Evolutionary conservation across 2,797 vertebrate genomes (phyloP).

Genomic region (Benthosema pterotum): DNA sequence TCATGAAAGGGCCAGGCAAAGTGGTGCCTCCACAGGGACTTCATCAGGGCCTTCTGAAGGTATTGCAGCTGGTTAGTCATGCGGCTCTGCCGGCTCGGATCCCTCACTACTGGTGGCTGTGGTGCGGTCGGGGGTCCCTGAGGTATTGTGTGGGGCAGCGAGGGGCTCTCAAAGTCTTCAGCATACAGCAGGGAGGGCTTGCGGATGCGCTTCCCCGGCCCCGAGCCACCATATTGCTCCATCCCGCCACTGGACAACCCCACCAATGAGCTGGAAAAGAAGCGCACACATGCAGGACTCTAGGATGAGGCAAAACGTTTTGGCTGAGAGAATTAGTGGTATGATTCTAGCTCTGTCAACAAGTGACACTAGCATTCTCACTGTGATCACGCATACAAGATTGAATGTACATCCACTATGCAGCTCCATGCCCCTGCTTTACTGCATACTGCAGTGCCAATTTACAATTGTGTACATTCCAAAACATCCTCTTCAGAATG

Average conservation of each 20-base stretch:
- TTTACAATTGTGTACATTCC: too few species aligned
- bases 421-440: constrained; percentile 1
- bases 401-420: background rate
- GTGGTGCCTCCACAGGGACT: constrained; percentile 92
- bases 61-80: constrained; percentile 94
- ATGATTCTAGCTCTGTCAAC: too few species aligned
- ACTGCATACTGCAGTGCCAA: too few species aligned
- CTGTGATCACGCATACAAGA: background rate
- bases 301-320: too few species aligned
- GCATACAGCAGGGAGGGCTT: constrained; percentile 91
- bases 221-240: constrained; percentile 70
- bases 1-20: constrained; percentile 95
- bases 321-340: background rate
- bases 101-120: constrained; percentile 85
- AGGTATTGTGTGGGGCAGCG: constrained; percentile 77
- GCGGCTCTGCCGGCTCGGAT: constrained; percentile 84
- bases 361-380: too few species aligned
- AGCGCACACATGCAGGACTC: background rate
- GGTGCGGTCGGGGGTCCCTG: constrained; percentile 65
- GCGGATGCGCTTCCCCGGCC: constrained; percentile 91
- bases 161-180: constrained; percentile 94
- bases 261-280: constrained; percentile 71
- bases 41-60: constrained; percentile 90
- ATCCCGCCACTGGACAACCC: constrained; percentile 76
- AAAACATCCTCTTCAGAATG: too few species aligned